These are phyloP conservation scores for Rutpela maculata DNA, from an alignment of 2,888 invertebrate genomes.

Conservation along the genomic window DNA sequence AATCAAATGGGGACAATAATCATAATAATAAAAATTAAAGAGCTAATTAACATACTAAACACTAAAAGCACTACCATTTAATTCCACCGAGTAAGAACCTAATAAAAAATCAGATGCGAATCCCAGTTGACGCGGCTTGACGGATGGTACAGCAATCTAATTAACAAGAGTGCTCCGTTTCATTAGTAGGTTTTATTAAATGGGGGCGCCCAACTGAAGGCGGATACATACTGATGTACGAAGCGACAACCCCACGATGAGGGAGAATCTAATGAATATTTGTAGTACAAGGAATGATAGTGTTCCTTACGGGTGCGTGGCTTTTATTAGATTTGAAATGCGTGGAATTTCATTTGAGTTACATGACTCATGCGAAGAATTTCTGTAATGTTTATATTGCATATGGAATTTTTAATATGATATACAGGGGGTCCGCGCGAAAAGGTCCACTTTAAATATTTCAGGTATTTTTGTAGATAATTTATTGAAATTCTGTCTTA, in stretches of 20 bases:
- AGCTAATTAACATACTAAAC: background rate
- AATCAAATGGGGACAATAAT: too few species aligned
- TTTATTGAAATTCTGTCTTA: too few species aligned
- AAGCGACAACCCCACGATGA: conserved; percentile 40
- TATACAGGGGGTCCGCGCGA: too few species aligned
- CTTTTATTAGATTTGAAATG: conserved; percentile 67
- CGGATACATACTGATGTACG: conserved; percentile 43
- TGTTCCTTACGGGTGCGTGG: conserved; percentile 70
- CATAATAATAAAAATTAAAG: too few species aligned
- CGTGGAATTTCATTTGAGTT: conserved; percentile 55
- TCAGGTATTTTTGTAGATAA: too few species aligned
- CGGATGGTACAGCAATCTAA: conserved; percentile 69
- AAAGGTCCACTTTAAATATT: too few species aligned
- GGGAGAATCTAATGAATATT: conserved; percentile 70
- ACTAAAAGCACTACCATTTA: background rate
- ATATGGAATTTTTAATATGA: background rate
- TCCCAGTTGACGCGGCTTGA: conserved; percentile 51
- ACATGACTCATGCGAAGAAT: conserved; percentile 48
- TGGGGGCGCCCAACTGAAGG: conserved; percentile 65
- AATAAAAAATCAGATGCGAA: conserved; percentile 23
- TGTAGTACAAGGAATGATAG: conserved; percentile 69
- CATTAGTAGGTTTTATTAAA: conserved; percentile 72
- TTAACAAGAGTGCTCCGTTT: conserved; percentile 69
- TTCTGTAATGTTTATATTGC: conserved; percentile 7
- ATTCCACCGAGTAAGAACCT: conserved; percentile 11